A percentile compares a stretch with the other conserved stretches of the same genome.
phyloP scores from a whole-genome alignment of 2,113 vertebrate genomes.

The Eretmochelys imbricata region DNA sequence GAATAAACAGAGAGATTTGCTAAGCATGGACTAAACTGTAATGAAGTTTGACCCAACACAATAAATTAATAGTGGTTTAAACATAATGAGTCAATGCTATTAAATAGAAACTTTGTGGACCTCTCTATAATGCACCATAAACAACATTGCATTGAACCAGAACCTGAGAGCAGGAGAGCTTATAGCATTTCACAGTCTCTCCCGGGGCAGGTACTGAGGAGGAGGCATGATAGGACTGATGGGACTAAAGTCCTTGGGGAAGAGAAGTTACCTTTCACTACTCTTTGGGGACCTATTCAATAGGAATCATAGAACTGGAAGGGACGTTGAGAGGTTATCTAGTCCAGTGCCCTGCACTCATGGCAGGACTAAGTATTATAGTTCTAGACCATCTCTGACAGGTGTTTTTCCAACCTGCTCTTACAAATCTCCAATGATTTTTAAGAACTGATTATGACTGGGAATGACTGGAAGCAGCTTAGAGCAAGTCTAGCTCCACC shows the following conservation, averaged over 20 bases:
- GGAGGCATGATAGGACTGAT: fast-evolving
- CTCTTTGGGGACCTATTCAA: background rate
- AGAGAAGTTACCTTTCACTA: fast-evolving
- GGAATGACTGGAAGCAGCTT: background rate
- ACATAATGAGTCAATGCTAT: background rate
- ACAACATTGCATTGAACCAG: background rate
- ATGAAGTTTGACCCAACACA: background rate
- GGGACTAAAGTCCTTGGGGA: background rate
- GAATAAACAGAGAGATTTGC: background rate
- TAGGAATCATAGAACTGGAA: no score
- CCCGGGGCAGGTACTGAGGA: background rate
- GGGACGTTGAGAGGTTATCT: no score
- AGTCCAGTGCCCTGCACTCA: no score
- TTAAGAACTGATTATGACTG: no score
- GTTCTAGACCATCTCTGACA: no score
- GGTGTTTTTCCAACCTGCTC: no score
- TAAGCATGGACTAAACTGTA: background rate
- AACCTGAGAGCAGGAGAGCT: background rate
- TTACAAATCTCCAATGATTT: no score
- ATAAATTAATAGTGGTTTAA: background rate
- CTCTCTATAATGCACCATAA: background rate
- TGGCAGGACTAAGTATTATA: no score
- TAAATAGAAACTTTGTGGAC: background rate
- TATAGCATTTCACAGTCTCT: background rate
- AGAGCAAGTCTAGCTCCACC: background rate